Conservation (phyloP, 2,797 vertebrate genomes). For the Eremophila alpestris region DNA sequence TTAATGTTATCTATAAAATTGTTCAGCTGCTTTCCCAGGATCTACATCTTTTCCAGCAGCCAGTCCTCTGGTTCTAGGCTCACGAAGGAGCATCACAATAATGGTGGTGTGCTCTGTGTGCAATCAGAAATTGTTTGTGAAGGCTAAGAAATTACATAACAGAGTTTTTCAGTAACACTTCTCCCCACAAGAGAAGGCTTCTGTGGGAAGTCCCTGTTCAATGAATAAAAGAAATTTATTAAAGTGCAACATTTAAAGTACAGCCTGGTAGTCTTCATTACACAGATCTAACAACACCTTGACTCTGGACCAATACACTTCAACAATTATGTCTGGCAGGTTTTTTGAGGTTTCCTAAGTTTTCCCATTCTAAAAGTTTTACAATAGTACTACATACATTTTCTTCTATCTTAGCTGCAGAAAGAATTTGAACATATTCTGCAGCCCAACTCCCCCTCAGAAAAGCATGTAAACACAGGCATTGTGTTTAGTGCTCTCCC, state of each 20-base stretch:
- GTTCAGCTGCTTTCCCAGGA: background rate
- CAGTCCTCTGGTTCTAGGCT: background rate
- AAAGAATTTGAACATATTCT: background rate
- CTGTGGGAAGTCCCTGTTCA: background rate
- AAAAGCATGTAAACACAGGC: background rate
- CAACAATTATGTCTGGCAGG: background rate
- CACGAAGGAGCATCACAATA: fast-evolving
- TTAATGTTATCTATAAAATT: background rate
- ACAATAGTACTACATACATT: background rate
- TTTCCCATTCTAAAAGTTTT: background rate
- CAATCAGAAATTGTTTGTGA: background rate
- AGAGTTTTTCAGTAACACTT: background rate
- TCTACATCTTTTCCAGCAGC: background rate
- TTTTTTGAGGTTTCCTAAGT: background rate
- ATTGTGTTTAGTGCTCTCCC: background rate
- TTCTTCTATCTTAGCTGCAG: background rate
- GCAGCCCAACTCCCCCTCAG: background rate
- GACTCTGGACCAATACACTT: background rate
- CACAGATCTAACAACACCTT: background rate
- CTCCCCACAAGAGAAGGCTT: background rate
- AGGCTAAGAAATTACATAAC: background rate
- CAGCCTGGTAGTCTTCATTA: background rate
- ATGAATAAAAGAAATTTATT: background rate
- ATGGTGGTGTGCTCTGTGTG: background rate
- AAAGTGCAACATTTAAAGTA: background rate